These are phyloP conservation scores for human DNA, from an alignment of 2,113 vertebrate genomes.

Conservation along the genomic window DNA sequence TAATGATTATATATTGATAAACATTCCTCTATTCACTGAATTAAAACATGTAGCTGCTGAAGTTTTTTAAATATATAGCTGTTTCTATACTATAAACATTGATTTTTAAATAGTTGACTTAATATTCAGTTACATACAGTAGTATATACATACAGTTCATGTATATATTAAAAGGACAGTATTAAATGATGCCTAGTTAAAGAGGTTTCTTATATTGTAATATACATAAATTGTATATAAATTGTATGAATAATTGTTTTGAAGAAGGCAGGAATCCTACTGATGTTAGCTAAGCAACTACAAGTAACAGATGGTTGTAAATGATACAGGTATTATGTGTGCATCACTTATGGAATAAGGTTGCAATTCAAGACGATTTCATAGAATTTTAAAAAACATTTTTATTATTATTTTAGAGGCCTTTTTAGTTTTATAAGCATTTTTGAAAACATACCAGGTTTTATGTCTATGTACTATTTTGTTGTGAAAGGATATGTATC, in stretches of 20 bases:
- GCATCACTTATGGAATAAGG: not conserved
- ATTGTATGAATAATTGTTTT: conserved; percentile 37
- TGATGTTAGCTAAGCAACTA: conserved; percentile 16
- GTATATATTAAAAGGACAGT: not conserved
- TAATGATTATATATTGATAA: conserved; percentile 43
- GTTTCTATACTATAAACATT: conserved; percentile 34
- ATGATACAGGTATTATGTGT: not conserved
- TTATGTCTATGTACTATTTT: not conserved
- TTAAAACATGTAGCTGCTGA: conserved; percentile 33
- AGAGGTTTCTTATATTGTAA: conserved; percentile 23
- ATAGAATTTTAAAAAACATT: conserved; percentile 23
- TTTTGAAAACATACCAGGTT: not conserved
- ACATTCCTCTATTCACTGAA: not conserved
- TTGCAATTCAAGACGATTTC: not conserved
- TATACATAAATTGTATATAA: conserved; percentile 27
- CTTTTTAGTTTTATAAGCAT: not conserved
- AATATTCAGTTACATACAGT: conserved; percentile 9
- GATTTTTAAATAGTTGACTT: conserved; percentile 51
- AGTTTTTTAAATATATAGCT: not conserved
- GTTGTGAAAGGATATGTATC: not conserved
- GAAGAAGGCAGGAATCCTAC: conserved; percentile 25
- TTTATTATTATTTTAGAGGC: not conserved
- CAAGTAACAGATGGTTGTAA: not conserved
- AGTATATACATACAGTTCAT: not conserved
- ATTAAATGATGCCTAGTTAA: conserved; percentile 18